Evolutionary conservation across 2,113 vertebrate genomes (phyloP), one percentile per base, ranked within the genome.

Genomic region (Peromyscus leucopus): DNA sequence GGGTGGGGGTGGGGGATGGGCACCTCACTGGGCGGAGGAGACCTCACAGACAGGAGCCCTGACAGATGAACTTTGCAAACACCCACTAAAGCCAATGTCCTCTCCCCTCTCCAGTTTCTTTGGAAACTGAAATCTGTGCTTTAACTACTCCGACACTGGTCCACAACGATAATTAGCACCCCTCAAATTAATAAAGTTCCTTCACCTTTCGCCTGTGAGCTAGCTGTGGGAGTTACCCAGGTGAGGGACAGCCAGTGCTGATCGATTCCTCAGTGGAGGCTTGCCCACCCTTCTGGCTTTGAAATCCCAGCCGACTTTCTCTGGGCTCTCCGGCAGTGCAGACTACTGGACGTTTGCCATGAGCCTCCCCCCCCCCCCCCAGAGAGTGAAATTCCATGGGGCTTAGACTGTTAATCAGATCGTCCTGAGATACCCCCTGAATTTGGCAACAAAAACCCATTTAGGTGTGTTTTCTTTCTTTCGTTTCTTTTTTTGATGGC

Each of bases 151-250:
- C 97, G 84, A 63, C 69, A 65, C 84, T 79, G 9, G 63, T 98
- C 84, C 90, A 93, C n/a, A 92, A 96, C 96, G 96, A 83, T 93
- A 96, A 95, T 96, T 88, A 95, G 17, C 78, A 88, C 65, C 93
- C 75, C 87, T 95, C 65, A 84, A 71, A 93, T 92, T 92, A 97
- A 65, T 94, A 95, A 80, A 80, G 21, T 93, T 69, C 63, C 21
- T 59, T 51, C 7, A 48, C 36, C 48, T 95, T 80, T 93, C 42
- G 67, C n/a, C 80, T 31, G 76, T 89, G 71, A 90, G 80, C 87
- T 93, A 78, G n/a, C n/a, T 75, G 51, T 48, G 65, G 16, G 21
- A 61, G n/a, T 90, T 85, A 55, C 55, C 72, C 19, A 19, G 15
- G 12, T 67, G 48, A 36, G 61, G 46, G 79, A 7, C 8, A 89